A percentile compares a stretch with the other conserved stretches of the same genome.
Evolutionary conservation across 2,797 vertebrate genomes (phyloP).

Genomic region (Capromys pilorides): DNA sequence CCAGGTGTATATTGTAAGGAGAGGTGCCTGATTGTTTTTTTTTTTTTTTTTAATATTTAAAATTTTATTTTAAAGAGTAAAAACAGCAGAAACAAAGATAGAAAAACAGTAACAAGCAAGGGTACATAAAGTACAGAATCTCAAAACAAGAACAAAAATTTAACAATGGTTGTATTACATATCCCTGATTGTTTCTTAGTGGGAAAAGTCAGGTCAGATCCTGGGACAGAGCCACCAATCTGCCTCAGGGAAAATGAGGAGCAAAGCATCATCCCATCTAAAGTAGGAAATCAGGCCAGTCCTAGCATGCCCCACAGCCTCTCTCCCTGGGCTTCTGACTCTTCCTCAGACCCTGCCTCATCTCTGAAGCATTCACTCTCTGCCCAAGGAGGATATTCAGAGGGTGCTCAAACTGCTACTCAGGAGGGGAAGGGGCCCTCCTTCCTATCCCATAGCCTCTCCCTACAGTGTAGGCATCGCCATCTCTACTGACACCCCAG

Average conservation of each 20-base stretch:
- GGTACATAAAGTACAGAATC: too few relatives aligned
- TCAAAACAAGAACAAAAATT: too few relatives aligned
- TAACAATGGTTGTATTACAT: too few relatives aligned
- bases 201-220: constrained; percentile 28
- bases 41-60: too few relatives aligned
- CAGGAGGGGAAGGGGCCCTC: background rate
- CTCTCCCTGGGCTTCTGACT: background rate
- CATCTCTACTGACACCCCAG: background rate
- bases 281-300: background rate
- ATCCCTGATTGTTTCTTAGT: background rate
- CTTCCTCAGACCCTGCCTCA: constrained; percentile 51
- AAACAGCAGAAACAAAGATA: too few relatives aligned
- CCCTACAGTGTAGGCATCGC: fast-evolving
- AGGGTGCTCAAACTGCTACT: background rate
- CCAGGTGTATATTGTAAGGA: background rate
- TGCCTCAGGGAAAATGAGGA: background rate
- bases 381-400: background rate
- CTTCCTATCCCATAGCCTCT: background rate
- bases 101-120: too few relatives aligned
- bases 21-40: background rate
- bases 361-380: background rate
- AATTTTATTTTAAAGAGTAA: too few relatives aligned
- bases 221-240: background rate
- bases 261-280: background rate
- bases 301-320: background rate